Conservation (phyloP, 2,113 vertebrate species). For the Charadrius vociferus region DNA sequence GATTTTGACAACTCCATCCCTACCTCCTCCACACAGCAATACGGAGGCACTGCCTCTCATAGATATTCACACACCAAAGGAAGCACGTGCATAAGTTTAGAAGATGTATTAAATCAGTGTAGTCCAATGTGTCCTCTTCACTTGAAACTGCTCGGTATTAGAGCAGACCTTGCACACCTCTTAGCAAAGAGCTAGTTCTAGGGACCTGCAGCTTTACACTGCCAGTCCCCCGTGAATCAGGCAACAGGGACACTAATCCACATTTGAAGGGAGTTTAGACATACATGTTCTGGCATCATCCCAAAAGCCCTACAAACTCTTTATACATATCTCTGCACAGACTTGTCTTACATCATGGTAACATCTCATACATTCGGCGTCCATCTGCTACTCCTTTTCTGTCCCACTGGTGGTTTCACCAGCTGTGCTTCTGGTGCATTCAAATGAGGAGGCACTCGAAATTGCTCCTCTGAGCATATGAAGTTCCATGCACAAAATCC, state of each 20-base stretch:
- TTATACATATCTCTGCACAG: neutral
- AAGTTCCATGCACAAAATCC: neutral
- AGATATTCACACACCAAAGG: neutral
- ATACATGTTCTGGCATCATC: neutral
- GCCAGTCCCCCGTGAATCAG: neutral
- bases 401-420: neutral
- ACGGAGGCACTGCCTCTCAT: neutral
- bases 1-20: neutral
- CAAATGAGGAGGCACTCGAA: neutral
- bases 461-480: fast-evolving
- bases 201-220: neutral
- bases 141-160: neutral
- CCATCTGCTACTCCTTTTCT: neutral
- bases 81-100: neutral
- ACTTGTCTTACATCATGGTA: neutral
- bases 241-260: neutral
- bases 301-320: neutral
- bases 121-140: neutral
- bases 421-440: neutral
- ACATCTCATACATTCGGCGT: neutral
- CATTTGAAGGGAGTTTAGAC: neutral
- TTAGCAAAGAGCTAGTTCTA: neutral
- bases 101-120: neutral
- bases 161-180: neutral
- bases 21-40: neutral